These are phyloP conservation scores for Matsumurasca onukii DNA, from an alignment of 1,140 invertebrate genomes.

Conservation along the genomic window DNA sequence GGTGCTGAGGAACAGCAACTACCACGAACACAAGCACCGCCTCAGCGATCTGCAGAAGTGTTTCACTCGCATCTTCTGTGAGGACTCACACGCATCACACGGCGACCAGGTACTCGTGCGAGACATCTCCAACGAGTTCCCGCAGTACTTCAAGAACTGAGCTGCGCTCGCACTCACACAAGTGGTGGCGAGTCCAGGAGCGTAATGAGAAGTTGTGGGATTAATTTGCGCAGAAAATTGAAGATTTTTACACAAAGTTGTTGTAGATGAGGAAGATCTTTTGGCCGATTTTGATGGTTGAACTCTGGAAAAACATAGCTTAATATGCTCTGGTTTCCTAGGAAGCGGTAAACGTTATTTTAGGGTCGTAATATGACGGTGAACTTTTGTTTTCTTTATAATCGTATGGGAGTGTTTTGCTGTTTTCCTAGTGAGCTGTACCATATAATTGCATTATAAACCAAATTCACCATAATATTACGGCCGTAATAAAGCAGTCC, in stretches of 20 bases:
- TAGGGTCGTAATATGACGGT: too few species aligned
- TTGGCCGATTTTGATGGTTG: not conserved
- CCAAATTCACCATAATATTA: too few species aligned
- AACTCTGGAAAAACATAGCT: not conserved
- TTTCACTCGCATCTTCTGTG: conserved; percentile 80
- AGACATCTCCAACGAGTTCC: conserved; percentile 80
- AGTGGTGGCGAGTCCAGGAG: not conserved
- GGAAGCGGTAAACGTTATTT: too few species aligned
- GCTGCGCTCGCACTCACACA: not conserved
- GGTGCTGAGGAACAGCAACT: conserved; percentile 74
- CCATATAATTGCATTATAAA: too few species aligned
- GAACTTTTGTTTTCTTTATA: too few species aligned
- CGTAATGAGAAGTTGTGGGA: too few species aligned
- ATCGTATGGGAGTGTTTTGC: too few species aligned
- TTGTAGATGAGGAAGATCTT: not conserved
- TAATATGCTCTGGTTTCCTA: not conserved
- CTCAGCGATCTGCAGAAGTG: conserved; percentile 75
- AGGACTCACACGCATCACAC: conserved; percentile 69
- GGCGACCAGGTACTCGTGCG: conserved; percentile 72
- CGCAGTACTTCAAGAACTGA: conserved; percentile 70
- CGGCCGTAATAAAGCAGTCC: too few species aligned
- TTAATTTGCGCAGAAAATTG: too few species aligned
- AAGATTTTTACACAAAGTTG: not conserved
- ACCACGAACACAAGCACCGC: conserved; percentile 71
- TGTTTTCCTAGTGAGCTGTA: too few species aligned